Base-by-base conservation (phyloP, 1,140 invertebrate species). In the Hirudo medicinalis region DNA sequence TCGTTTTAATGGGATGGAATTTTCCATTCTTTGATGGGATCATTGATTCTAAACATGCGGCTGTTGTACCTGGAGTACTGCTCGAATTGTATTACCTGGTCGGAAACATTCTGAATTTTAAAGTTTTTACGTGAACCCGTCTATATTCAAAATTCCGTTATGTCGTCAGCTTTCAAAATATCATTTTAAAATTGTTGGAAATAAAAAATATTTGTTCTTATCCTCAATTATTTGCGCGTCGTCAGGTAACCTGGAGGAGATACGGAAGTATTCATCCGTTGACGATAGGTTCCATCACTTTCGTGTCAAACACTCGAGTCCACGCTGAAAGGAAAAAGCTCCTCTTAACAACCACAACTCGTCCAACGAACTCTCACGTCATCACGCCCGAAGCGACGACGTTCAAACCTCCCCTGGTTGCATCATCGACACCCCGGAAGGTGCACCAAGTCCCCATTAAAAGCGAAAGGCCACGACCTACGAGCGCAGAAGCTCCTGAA, bases 201-300 rank as follows among this genome's bases (percentile, higher is more conserved):
- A 15, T 36, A 36, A 36, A 36, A 36, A 36, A 36, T 17, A 49
- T 49, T 11, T 49, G 9, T 49, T 49, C 43, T 49, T 13, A 49
- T 49, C 43, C 43, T 49, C 43, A 49, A 49, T 49, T 49, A 49
- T 49, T 49, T 49, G 3, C 43, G 43, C 4, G 43, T 49, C 57
- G 57, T 13, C 69, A 70, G 69, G 69, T 70, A n/a, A 54, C 69
- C 22, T 70, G 69, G 69, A 20, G 69, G 17, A 36, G 53, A 6
- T 54, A 49, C 19, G 69, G 69, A 22, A 49, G 53, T 20, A 49
- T 70, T 36, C 69, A 70, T 70, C 69, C 69, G 53, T 49, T 70
- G 43, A 70, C 69, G 32, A 70, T 70, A 53, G 69, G 69, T 54
- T 27, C 32, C 22, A 53, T 53, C 20, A 70, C 69, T 19, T 70